Percentiles rank a stretch among this genome's conserved stretches.
Conservation (phyloP, 2,888 invertebrate genomes). For the Hydriomena furcata region DNA sequence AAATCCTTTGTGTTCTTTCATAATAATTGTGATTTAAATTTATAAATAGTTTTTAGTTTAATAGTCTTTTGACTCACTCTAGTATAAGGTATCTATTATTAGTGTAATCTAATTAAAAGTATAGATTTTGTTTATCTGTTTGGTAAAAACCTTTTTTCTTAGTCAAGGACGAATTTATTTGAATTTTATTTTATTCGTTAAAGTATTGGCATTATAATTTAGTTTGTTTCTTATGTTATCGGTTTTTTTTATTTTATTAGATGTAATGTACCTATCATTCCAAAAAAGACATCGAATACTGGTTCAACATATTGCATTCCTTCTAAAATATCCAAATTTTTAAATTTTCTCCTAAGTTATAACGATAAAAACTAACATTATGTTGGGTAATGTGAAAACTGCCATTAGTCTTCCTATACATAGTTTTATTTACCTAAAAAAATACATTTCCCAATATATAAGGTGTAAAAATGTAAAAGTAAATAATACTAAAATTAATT, state of each 20-base stretch:
- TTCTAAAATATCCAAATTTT: background rate
- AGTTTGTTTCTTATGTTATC: constrained; percentile 15
- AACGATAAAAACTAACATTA: background rate
- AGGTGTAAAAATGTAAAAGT: too few species aligned
- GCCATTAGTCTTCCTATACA: constrained; percentile 11
- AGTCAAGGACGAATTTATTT: constrained; percentile 38
- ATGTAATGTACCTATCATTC: constrained; percentile 14
- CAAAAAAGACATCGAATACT: constrained; percentile 15
- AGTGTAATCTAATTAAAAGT: constrained; percentile 2
- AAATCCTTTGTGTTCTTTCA: constrained; percentile 11
- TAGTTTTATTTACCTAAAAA: background rate
- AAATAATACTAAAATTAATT: too few species aligned
- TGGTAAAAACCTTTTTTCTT: constrained; percentile 19
- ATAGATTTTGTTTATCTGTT: background rate
- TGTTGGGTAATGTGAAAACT: background rate
- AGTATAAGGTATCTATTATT: constrained; percentile 4
- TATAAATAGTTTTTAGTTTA: constrained; percentile 19
- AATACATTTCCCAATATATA: too few species aligned
- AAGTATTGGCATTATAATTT: constrained; percentile 6
- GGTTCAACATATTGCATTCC: constrained; percentile 18
- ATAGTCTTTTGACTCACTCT: constrained; percentile 22
- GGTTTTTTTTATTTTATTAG: constrained; percentile 9
- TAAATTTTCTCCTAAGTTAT: too few species aligned
- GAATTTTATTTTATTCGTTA: constrained; percentile 17
- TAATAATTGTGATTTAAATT: constrained; percentile 29